Evolutionary conservation across 2,797 vertebrate species (phyloP), one percentile per base, ranked within the genome.

Genomic region (Gobio occitaniae): DNA sequence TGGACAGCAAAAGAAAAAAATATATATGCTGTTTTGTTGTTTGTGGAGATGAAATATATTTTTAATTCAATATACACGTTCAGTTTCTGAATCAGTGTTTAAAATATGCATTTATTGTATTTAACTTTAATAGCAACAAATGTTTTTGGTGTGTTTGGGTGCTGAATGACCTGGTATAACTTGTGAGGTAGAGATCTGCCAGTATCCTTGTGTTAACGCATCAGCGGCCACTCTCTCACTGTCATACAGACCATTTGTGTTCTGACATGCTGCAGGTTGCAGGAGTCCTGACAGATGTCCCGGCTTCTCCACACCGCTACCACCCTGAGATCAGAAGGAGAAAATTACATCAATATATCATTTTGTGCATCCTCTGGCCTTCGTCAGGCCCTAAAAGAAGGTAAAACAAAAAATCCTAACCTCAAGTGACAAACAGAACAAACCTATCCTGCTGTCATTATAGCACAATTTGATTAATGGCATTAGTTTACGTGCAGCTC

Each of bases 141-240:
- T 63, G 19, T 17, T 44, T 71, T 72, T 48, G 11, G 32, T 16
- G 74, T 52, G 9, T 19, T 44, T 69, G 61, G 29, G n/a, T 85
- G 48, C 47, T 44, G 1, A 52, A 38, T 84, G 25, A 92, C 91
- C 91, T 84, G 89, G 88, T 78, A 92, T 76, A 54, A 89, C 84
- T 54, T 88, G 91, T 32, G 88, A 82, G 80, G 85, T 71, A 56
- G 91, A 85, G 81, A 91, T 68, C 68, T 84, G 90, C 89, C 90
- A 89, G 86, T 87, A 90, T 79, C 83, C 83, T 48, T 82, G 87
- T 32, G 79, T 44, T 44, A 90, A 50, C 76, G 88, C 82, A 13
- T 91, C 88, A 69, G 78, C 56, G 52, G 87, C 47, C 29, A 80
- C 52, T 78, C 70, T 86, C 80, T 85, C 88, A 66, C 61, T 66